Evolutionary conservation across 2,888 invertebrate species (phyloP).

Genomic region (Drosophila fulvimacula): DNA sequence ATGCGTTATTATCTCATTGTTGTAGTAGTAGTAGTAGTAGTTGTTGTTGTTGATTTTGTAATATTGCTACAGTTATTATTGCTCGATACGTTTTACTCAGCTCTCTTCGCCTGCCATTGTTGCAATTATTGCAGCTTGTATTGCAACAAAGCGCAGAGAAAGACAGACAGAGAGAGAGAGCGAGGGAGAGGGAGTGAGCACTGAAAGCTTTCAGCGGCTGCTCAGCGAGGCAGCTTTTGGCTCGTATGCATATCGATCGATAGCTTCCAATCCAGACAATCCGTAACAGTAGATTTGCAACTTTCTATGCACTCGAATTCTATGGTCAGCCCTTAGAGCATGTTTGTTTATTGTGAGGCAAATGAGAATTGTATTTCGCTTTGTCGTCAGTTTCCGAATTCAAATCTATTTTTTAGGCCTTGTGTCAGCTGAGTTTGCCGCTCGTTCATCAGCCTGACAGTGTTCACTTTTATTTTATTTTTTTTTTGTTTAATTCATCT

Average conservation of each 20-base stretch:
- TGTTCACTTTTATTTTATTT: slow-evolving; percentile 40
- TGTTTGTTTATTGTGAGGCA: slow-evolving; percentile 27
- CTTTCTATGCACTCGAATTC: slow-evolving; percentile 66
- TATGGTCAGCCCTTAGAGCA: slow-evolving; percentile 31
- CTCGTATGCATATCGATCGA: slow-evolving; percentile 43
- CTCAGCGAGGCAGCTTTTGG: slow-evolving; percentile 43
- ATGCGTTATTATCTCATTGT: slow-evolving; percentile 52
- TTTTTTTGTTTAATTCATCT: slow-evolving; percentile 45
- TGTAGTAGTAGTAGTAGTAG: no score
- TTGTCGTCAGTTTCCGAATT: not conserved
- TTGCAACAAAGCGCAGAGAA: slow-evolving; percentile 71
- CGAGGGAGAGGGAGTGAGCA: slow-evolving; percentile 11
- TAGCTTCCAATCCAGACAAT: slow-evolving; percentile 31
- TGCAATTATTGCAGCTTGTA: slow-evolving; percentile 72
- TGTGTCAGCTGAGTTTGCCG: slow-evolving; percentile 45
- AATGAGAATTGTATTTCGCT: slow-evolving; percentile 10
- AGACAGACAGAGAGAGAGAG: slow-evolving; percentile 21
- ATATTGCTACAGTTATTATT: slow-evolving; percentile 78
- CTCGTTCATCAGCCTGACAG: slow-evolving; percentile 44
- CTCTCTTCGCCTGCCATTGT: slow-evolving; percentile 55
- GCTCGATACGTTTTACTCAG: slow-evolving; percentile 66
- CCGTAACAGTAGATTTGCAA: slow-evolving; percentile 54
- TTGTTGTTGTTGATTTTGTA: slow-evolving; percentile 66
- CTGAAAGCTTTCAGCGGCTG: slow-evolving; percentile 41
- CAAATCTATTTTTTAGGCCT: slow-evolving; percentile 11